Evolutionary conservation across 2,113 vertebrate species (phyloP), one percentile per base, ranked within the genome.

Genomic region (Collichthys lucidus): DNA sequence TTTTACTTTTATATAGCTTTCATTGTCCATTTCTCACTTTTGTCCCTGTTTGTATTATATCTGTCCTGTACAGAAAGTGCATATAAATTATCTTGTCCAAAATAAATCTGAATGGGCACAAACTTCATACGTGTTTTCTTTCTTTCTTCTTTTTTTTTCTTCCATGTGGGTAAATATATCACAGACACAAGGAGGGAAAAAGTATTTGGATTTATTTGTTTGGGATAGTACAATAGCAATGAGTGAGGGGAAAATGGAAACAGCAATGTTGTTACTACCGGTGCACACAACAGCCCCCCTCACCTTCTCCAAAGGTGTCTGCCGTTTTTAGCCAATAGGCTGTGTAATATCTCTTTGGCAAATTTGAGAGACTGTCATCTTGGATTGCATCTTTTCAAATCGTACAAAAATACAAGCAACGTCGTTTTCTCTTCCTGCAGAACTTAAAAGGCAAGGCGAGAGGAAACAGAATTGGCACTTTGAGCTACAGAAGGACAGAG

Each of bases 181-280:
- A 84, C 67, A 86, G 69, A 92, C 71, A 86, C 84, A 29, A 71
- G 63, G 88, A 65, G 72, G 76, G 81, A 91, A 91, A 93, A 87
- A 91, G 81, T 87, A 89, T 86, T 91, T 93, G 83, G 66, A 90
- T 95, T 93, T 94, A 93, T 94, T 94, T 83, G 84, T 90, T 91
- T 77, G 79, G 82, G 88, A 89, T 88, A 89, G 83, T 91, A 94
- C 92, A 94, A 91, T 84, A 93, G 91, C 89, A 80, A 86, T 93
- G 92, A 89, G 66, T 90, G 84, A 90, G 62, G 59, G 65, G 63
- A 31, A 42, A 70, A 91, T 91, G 89, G 75, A 87, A 85, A 86
- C 77, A 85, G 81, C 86, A 68, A 87, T 88, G 80, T 84, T 88
- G 79, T 92, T 88, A 92, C 91, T 91, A 89, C 88, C 77, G 80